Evolutionary conservation across 1,140 invertebrate genomes (phyloP).

Genomic region (Bombus breviceps): DNA sequence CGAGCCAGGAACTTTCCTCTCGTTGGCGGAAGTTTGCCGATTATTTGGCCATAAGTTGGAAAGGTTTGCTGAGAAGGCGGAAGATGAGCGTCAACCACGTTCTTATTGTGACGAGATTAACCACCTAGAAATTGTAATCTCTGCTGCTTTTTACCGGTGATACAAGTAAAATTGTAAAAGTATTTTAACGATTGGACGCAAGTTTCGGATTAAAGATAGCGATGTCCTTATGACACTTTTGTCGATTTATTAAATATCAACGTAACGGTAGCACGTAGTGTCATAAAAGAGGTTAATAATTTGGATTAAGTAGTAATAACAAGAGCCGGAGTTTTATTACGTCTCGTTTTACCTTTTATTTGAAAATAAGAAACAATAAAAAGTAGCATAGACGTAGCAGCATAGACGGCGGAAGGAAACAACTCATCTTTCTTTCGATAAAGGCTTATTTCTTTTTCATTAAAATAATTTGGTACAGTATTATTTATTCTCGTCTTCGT

Average conservation of each 20-base stretch:
- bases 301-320: not conserved
- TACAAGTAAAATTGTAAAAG: no score
- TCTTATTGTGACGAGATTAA: constrained; percentile 2
- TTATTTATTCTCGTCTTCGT: no score
- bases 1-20: not conserved
- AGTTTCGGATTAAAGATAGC: not conserved
- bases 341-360: not conserved
- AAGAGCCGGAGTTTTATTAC: not conserved
- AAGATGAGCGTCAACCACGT: no score
- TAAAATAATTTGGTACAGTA: no score
- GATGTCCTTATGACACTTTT: no score
- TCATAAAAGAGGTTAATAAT: not conserved
- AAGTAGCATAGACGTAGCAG: not conserved
- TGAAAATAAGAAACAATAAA: not conserved
- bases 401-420: not conserved
- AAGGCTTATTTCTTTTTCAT: not conserved
- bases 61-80: not conserved
- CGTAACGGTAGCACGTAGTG: no score
- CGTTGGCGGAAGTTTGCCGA: not conserved
- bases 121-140: not conserved
- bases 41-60: not conserved
- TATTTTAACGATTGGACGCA: not conserved
- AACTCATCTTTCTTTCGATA: not conserved
- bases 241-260: no score
- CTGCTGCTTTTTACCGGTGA: not conserved